Conservation (phyloP, 2,888 invertebrate genomes). For the Invenusta paracnida region DNA sequence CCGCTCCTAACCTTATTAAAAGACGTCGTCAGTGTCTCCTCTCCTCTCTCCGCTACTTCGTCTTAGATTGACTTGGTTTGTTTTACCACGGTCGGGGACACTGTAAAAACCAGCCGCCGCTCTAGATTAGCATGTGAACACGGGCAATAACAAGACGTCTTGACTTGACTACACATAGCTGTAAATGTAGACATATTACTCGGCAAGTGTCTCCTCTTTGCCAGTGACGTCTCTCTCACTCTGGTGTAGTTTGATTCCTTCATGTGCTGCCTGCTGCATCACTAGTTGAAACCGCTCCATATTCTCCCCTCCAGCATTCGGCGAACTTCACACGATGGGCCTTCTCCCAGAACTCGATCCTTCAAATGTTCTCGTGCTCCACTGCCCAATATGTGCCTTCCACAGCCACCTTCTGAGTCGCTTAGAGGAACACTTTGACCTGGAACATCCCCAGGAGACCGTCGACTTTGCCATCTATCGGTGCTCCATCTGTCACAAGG, state of each 20-base stretch:
- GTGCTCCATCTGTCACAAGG: constrained; percentile 34
- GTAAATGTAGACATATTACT: background rate
- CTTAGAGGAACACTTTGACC: constrained; percentile 34
- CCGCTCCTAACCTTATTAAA: background rate
- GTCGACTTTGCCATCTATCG: constrained; percentile 32
- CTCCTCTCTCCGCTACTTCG: background rate
- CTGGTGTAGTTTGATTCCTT: no score
- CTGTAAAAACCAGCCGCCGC: background rate
- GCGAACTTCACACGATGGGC: constrained; percentile 20
- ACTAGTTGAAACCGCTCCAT: no score
- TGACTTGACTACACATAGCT: no score
- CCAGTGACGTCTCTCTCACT: no score
- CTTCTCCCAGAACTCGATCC: constrained; percentile 23
- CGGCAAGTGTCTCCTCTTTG: background rate
- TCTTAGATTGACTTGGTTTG: no score
- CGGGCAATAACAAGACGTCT: background rate
- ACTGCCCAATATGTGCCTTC: constrained; percentile 31
- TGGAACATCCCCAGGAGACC: constrained; percentile 28
- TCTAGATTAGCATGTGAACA: background rate
- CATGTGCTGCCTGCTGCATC: no score
- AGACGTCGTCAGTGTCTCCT: background rate
- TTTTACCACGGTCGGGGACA: no score
- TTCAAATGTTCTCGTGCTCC: constrained; percentile 30
- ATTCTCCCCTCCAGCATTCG: no score
- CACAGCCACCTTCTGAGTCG: constrained; percentile 30